Evolutionary conservation across 64 coral and sea anemone species (phyloP).

Genomic region (Cladopsammia gracilis): DNA sequence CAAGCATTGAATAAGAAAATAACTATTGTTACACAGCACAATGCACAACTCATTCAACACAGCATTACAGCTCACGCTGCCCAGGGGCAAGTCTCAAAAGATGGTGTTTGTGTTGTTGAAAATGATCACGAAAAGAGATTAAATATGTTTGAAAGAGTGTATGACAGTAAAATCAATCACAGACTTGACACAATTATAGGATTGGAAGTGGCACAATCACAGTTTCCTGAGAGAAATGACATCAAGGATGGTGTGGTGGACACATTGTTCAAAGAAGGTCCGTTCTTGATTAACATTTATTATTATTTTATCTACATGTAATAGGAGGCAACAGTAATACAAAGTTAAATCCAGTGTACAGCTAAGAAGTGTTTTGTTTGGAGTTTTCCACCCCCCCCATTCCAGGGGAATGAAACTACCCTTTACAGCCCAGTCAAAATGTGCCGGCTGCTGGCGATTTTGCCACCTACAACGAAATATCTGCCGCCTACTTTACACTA

Average conservation of each 20-base stretch:
- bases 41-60: slow-evolving; percentile 1
- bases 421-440: no score
- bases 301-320: no score
- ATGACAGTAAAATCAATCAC: slow-evolving; percentile 15
- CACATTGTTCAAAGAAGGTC: slow-evolving; percentile 9
- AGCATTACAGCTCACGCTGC: not conserved
- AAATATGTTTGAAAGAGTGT: not conserved
- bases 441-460: no score
- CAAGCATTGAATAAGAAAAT: slow-evolving; percentile 25
- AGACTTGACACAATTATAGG: slow-evolving; percentile 24
- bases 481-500: no score
- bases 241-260: not conserved
- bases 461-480: no score
- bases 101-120: not conserved
- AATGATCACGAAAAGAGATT: not conserved
- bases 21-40: not conserved
- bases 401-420: no score
- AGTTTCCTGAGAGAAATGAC: not conserved
- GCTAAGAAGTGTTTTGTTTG: no score
- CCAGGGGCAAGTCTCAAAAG: not conserved
- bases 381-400: no score
- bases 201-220: not conserved
- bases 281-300: no score
- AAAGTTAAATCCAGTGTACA: no score
- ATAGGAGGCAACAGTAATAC: no score